Percentiles rank a stretch among this genome's conserved stretches.
Evolutionary conservation across 2,113 vertebrate species (phyloP).

Genomic region (Nicator chloris): DNA sequence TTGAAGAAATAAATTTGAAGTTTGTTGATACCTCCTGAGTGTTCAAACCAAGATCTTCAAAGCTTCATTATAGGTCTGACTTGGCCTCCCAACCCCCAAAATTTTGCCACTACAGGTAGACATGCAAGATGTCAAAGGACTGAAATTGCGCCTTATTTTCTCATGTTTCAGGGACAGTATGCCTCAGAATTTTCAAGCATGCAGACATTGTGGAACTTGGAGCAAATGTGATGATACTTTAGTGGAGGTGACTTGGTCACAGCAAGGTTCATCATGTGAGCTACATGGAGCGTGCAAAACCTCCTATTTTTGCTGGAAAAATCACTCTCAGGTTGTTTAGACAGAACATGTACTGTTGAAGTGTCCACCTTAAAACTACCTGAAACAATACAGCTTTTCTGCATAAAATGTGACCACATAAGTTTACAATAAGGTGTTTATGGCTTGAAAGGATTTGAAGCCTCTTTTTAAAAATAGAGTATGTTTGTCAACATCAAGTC

Average conservation of each 20-base stretch:
- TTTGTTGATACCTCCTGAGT: not conserved
- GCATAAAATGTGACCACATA: not conserved
- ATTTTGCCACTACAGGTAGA: not conserved
- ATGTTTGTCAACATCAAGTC: not conserved
- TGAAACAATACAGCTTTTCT: not conserved
- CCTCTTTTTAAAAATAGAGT: not conserved
- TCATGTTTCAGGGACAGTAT: not conserved
- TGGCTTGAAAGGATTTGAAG: not conserved
- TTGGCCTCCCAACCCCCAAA: rapidly evolving
- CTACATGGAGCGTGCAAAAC: not conserved
- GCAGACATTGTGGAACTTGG: not conserved
- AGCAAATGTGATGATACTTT: not conserved
- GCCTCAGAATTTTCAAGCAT: not conserved
- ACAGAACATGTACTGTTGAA: not conserved
- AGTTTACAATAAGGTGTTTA: not conserved
- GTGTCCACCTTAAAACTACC: not conserved
- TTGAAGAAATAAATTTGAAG: not conserved
- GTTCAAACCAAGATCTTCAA: not conserved
- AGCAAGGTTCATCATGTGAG: not conserved
- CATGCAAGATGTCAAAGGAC: not conserved
- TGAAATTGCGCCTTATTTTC: not conserved
- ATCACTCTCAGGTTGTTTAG: not conserved
- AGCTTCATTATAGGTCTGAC: not conserved
- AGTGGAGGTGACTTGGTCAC: not conserved
- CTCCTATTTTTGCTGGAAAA: not conserved